Evolutionary conservation across 2,113 vertebrate species (phyloP), one percentile per base, ranked within the genome.

Genomic region (Picathartes gymnocephalus): DNA sequence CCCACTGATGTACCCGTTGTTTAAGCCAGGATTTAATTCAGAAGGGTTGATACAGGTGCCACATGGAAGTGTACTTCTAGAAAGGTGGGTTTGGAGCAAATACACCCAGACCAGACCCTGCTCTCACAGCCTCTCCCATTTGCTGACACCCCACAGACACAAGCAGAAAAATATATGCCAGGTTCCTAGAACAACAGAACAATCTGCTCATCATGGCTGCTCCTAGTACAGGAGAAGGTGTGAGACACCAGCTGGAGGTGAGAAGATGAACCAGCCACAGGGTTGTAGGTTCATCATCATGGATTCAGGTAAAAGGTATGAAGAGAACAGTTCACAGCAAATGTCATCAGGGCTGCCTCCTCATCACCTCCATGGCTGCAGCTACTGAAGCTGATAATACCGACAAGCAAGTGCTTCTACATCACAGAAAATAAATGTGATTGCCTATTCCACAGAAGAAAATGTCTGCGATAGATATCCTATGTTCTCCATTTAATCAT

Each of bases 401-500:
- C 71, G 85, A 88, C 16, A 61, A 88, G 57, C 3, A 1, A 95
- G 50, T 39, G 68, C 51, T 81, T 62, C 72, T 56, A 44, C 68
- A 88, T 88, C 68, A 88, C 31, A 90, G 85, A 77, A 77, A 91
- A 89, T 35, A 80, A 76, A 88, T 31, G 62, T 40, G 74, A 85
- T 28, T 80, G 62, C 87, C 81, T 82, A 72, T 28, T 71, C 66
- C 58, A 80, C 39, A 80, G 78, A 88, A 85, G 68, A 90, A 95
- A 95, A 93, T 27, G 81, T 35, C 68, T 86, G 70, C 1, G 6
- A 94, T 80, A 83, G 93, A 56, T 85, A 95, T 82, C 92, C 79
- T 92, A 64, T 90, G 90, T 27, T 94, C 76, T 88, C 72, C 25
- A 44, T 80, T 93, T 95, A 91, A 90, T 70, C 79, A 95, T 35